phyloP scores from a whole-genome alignment of 1,140 invertebrate species.

The Mercenaria mercenaria region DNA sequence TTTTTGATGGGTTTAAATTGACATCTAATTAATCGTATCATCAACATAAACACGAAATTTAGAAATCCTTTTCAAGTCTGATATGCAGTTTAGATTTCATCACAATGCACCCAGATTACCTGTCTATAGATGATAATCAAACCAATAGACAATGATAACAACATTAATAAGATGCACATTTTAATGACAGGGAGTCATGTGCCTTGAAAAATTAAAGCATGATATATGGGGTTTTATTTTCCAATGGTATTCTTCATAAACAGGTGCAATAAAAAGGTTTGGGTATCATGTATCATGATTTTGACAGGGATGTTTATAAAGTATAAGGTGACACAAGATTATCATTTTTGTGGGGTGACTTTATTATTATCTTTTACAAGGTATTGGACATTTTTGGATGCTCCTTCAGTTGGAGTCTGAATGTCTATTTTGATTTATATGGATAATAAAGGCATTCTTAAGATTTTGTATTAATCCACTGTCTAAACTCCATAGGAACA shows the following conservation, averaged over 20 bases:
- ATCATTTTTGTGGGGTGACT: neutral
- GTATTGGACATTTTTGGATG: neutral
- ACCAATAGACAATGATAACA: neutral
- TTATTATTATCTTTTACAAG: neutral
- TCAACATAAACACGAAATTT: no score
- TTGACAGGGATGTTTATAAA: neutral
- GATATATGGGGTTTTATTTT: neutral
- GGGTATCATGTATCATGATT: neutral
- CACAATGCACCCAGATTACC: neutral
- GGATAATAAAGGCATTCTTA: no score
- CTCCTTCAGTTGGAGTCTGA: neutral
- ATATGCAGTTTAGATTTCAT: neutral
- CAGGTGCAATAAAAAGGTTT: neutral
- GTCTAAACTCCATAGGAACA: no score
- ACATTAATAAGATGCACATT: slow-evolving; percentile 16
- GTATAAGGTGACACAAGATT: neutral
- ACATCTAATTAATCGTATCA: no score
- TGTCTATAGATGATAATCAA: neutral
- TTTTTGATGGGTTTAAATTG: no score
- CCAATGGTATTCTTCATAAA: neutral
- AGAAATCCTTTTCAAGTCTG: no score
- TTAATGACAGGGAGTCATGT: neutral
- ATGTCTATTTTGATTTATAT: no score
- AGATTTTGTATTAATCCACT: no score
- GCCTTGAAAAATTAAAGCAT: neutral